Conservation (phyloP, 2,113 vertebrate species). For the Tonatia bakeri region DNA sequence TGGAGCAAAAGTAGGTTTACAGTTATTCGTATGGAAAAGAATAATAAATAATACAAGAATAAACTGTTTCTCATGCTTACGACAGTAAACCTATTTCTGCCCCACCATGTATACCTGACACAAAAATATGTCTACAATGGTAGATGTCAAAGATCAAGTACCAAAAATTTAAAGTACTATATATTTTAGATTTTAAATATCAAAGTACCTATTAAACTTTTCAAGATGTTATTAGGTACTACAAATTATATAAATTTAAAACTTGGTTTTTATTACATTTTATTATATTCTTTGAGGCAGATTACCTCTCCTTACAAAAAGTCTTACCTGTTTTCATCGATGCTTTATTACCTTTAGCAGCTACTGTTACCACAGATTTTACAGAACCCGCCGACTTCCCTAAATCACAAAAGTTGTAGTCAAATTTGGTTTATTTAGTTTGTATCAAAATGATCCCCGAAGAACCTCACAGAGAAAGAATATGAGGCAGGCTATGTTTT, state of each 20-base stretch:
- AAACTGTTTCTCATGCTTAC: neutral
- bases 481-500: neutral
- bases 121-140: neutral
- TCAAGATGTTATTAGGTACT: neutral
- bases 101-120: neutral
- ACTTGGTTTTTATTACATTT: neutral
- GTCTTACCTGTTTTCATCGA: constrained; percentile 68
- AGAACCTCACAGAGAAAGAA: neutral
- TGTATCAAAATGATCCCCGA: neutral
- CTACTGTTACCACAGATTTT: constrained; percentile 54
- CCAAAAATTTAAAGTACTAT: neutral
- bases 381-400: constrained; percentile 73
- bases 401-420: constrained; percentile 61
- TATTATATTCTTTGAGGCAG: neutral
- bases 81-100: no score
- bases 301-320: neutral
- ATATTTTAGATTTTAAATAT: constrained; percentile 21
- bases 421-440: constrained; percentile 59
- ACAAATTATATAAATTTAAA: constrained; percentile 38
- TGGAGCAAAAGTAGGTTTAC: neutral
- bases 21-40: neutral
- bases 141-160: neutral
- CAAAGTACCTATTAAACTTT: neutral
- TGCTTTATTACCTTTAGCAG: constrained; percentile 64
- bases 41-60: neutral